Conservation (phyloP, 1,140 invertebrate genomes). For the Drosophila neocordata region DNA sequence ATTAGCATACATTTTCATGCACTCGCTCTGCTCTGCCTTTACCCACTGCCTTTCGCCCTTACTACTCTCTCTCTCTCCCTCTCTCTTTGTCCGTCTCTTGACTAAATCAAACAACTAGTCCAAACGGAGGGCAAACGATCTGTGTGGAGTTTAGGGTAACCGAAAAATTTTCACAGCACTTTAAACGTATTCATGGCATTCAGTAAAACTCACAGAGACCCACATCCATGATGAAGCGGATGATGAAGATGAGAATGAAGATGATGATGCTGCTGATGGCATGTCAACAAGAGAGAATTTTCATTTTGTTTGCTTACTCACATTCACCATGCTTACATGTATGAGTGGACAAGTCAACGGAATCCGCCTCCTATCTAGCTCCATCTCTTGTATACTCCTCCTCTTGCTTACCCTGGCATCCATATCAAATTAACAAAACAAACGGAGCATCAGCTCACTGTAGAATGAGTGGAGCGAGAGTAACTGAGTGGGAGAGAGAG, state of each 20-base stretch:
- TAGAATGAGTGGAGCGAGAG: constrained; percentile 16
- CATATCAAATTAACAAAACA: constrained; percentile 80
- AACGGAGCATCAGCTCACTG: constrained; percentile 49
- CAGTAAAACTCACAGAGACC: constrained; percentile 12
- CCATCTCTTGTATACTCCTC: not conserved
- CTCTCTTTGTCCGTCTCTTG: constrained; percentile 16
- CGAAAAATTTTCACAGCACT: constrained; percentile 73
- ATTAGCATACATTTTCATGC: constrained; percentile 76
- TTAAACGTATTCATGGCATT: constrained; percentile 68
- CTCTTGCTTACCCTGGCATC: constrained; percentile 28
- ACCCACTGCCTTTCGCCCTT: not conserved
- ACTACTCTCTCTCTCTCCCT: too few species aligned
- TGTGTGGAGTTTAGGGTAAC: constrained; percentile 16
- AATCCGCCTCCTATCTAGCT: constrained; percentile 17
- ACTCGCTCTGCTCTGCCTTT: constrained; percentile 17
- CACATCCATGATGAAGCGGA: constrained; percentile 18
- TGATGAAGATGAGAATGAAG: constrained; percentile 28
- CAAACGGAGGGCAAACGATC: not conserved
- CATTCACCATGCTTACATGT: constrained; percentile 36
- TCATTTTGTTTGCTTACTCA: constrained; percentile 71
- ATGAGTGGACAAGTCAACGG: constrained; percentile 71
- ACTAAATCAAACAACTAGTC: constrained; percentile 67
- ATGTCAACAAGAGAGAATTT: constrained; percentile 74
- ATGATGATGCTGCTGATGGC: constrained; percentile 48
- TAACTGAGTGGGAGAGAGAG: not conserved